Percentiles rank a stretch among this genome's conserved stretches.
Conservation (phyloP, 2,113 vertebrate genomes). For the Rallus limicola region DNA sequence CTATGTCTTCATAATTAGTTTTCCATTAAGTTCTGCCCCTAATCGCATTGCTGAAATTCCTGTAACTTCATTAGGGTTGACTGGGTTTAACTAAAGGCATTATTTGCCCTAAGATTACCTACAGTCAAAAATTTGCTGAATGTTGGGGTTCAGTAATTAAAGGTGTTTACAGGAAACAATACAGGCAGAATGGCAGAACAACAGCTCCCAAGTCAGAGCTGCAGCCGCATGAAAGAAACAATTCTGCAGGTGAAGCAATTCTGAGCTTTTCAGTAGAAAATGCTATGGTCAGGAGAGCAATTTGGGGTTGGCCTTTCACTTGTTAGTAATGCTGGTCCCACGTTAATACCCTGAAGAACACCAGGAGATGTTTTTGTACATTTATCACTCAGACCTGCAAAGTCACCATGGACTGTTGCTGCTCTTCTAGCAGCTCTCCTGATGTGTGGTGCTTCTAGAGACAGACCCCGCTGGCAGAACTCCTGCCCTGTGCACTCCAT, state of each 20-base stretch:
- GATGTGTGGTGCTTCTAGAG: fast-evolving
- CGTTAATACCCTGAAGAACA: not conserved
- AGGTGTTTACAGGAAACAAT: constrained; percentile 18
- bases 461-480: fast-evolving
- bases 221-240: not conserved
- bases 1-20: not conserved
- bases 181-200: not conserved
- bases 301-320: not conserved
- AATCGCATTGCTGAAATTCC: constrained; percentile 23
- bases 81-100: not conserved
- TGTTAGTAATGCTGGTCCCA: not conserved
- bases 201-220: not conserved
- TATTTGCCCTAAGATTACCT: not conserved
- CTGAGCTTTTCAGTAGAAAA: not conserved
- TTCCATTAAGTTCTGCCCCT: not conserved
- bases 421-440: not conserved
- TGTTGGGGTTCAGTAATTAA: not conserved
- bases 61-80: not conserved
- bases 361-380: not conserved
- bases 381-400: fast-evolving
- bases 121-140: constrained; percentile 10
- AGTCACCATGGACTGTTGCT: not conserved
- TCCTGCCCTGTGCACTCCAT: fast-evolving
- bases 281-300: fast-evolving
- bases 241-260: not conserved